These are phyloP conservation scores for Pseudomugil tenellus DNA, from an alignment of 2,797 vertebrate species.

Conservation along the genomic window DNA sequence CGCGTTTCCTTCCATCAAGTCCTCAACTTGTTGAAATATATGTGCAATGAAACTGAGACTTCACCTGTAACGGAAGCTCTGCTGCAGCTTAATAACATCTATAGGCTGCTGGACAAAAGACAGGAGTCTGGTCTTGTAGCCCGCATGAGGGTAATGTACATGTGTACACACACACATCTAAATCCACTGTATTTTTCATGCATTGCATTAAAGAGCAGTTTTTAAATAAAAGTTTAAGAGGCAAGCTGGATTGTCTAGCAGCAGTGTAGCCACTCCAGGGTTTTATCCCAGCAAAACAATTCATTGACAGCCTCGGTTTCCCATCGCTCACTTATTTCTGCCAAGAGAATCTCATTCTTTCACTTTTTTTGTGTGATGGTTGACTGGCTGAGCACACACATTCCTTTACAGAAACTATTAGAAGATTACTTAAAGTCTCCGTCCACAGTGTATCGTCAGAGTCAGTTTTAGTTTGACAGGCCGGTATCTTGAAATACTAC, in stretches of 20 bases:
- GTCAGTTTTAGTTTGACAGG: background rate
- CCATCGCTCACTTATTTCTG: background rate
- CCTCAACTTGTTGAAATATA: constrained; percentile 84
- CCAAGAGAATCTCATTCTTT: background rate
- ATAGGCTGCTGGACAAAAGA: constrained; percentile 87
- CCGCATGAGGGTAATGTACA: constrained; percentile 82
- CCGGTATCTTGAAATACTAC: background rate
- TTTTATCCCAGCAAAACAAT: background rate
- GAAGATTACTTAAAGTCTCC: background rate
- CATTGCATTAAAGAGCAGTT: background rate
- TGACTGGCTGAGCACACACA: background rate
- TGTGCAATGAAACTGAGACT: constrained; percentile 84
- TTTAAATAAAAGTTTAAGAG: background rate
- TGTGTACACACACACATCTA: background rate
- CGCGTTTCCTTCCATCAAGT: constrained; percentile 85
- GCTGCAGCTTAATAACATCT: constrained; percentile 84
- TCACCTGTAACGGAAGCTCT: constrained; percentile 89
- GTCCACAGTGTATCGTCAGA: background rate
- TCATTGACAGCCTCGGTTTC: background rate
- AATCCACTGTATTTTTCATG: background rate
- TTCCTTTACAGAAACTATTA: background rate
- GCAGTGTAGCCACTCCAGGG: background rate
- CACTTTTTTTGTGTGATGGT: background rate
- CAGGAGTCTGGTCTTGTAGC: constrained; percentile 75
- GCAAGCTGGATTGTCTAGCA: background rate